Evolutionary conservation across 1,140 invertebrate genomes (phyloP).

Genomic region (Trinorchestia longiramus): DNA sequence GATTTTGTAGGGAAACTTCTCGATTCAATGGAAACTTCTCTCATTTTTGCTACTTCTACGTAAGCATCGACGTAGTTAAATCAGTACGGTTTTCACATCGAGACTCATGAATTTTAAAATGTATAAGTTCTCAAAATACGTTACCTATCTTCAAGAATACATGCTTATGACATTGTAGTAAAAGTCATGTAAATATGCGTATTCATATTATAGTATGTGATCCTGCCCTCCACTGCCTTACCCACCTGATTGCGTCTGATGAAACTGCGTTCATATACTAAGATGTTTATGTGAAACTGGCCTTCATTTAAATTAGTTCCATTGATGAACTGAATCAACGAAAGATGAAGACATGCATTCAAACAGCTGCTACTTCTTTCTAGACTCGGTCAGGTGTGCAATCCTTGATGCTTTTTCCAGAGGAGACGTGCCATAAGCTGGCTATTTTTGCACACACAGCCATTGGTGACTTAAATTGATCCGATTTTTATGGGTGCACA

Average conservation of each 20-base stretch:
- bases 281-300: neutral
- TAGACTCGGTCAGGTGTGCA: neutral
- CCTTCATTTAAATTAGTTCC: slow-evolving; percentile 43
- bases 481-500: neutral
- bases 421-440: neutral
- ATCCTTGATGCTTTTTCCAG: neutral
- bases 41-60: neutral
- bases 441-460: neutral
- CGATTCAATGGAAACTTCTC: neutral
- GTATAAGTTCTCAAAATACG: neutral
- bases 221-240: neutral
- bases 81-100: neutral
- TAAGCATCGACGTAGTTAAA: neutral
- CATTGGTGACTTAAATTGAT: neutral
- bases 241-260: neutral
- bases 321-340: slow-evolving; percentile 36
- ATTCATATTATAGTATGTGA: neutral
- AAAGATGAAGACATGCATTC: slow-evolving; percentile 43
- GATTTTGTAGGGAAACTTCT: neutral
- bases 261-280: neutral
- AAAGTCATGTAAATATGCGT: neutral
- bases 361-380: neutral
- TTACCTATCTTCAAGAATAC: neutral
- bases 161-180: neutral
- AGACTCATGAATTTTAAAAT: neutral